Evolutionary conservation across 2,797 vertebrate species (phyloP).

Genomic region (Acropternis orthonyx): DNA sequence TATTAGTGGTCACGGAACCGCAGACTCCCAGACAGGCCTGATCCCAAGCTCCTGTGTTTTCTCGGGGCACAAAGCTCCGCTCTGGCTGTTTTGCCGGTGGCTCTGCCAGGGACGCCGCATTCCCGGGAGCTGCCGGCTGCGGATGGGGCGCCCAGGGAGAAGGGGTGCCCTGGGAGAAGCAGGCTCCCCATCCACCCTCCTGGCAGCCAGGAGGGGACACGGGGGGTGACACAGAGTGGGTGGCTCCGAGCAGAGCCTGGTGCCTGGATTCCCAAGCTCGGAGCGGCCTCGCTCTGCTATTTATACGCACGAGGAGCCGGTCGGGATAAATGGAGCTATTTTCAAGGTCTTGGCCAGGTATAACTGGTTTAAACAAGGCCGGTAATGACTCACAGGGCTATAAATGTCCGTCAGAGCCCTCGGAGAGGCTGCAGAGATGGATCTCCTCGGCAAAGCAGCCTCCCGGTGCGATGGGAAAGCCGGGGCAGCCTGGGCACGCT

Average conservation of each 20-base stretch:
- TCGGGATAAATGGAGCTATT: constrained; percentile 65
- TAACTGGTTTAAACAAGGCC: constrained; percentile 63
- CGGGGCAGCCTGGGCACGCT: fast-evolving
- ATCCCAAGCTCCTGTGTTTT: constrained; percentile 19
- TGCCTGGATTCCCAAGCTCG: fast-evolving
- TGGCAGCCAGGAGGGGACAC: fast-evolving
- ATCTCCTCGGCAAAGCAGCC: neutral
- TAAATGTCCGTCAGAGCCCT: constrained; percentile 53
- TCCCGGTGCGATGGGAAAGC: neutral
- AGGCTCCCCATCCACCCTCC: neutral
- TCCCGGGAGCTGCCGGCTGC: fast-evolving
- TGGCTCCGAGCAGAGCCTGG: neutral
- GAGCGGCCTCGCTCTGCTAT: neutral
- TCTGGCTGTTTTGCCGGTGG: neutral
- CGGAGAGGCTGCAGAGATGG: neutral
- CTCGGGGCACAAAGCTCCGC: neutral
- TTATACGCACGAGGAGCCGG: constrained; percentile 39
- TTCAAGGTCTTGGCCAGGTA: constrained; percentile 71
- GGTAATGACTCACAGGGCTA: constrained; percentile 64
- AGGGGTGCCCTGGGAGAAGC: neutral
- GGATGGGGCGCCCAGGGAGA: neutral
- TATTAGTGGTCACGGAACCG: constrained; percentile 44
- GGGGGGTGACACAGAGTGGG: neutral
- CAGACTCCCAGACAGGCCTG: constrained; percentile 37
- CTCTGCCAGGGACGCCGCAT: constrained; percentile 20